These are phyloP conservation scores for Nesoenas mayeri DNA, from an alignment of 2,113 vertebrate genomes.

Conservation along the genomic window DNA sequence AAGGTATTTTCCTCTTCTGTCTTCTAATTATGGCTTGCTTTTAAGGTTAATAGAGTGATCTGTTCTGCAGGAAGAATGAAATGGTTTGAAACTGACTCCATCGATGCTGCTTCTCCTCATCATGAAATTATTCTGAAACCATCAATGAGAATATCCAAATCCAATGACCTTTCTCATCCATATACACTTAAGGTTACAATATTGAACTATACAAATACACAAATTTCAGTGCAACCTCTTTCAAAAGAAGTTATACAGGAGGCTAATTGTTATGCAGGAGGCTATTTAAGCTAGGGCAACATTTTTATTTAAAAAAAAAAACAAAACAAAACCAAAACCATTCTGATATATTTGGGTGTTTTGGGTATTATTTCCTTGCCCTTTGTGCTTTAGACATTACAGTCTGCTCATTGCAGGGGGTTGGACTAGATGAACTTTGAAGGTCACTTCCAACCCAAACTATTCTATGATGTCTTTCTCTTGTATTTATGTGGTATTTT, in stretches of 20 bases:
- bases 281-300: too few species aligned
- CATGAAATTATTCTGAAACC: background rate
- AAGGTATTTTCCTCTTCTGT: background rate
- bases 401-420: too few species aligned
- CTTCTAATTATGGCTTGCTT: background rate
- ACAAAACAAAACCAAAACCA: rapidly evolving
- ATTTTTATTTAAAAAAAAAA: background rate
- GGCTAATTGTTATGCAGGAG: too few species aligned
- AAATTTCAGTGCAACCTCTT: background rate
- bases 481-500: background rate
- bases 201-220: background rate
- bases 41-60: background rate
- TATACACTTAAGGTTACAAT: background rate
- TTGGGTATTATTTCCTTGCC: background rate
- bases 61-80: background rate
- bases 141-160: background rate
- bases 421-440: too few species aligned
- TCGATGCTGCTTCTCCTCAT: background rate
- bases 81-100: background rate
- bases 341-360: background rate
- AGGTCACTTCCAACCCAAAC: too few species aligned
- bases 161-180: rapidly evolving
- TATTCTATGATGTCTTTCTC: background rate
- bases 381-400: too few species aligned
- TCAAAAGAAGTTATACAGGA: background rate